phyloP scores from a whole-genome alignment of 2,888 invertebrate genomes.

The Noctua pronuba region DNA sequence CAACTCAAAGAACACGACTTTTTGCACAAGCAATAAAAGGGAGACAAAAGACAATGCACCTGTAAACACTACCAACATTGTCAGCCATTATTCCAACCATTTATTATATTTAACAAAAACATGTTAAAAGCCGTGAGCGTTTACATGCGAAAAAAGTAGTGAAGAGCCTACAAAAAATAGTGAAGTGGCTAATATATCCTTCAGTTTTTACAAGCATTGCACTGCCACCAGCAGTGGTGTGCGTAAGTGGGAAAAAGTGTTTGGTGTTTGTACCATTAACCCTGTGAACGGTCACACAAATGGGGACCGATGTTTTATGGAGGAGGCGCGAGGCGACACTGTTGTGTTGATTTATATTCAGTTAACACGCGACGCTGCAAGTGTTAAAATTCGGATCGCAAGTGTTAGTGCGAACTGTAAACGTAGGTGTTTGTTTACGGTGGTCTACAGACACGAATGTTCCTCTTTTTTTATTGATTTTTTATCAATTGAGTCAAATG shows the following conservation, averaged over 20 bases:
- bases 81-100: constrained; percentile 25
- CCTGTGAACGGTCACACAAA: constrained; percentile 66
- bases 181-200: constrained; percentile 21
- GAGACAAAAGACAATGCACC: constrained; percentile 29
- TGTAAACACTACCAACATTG: constrained; percentile 38
- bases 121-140: constrained; percentile 31
- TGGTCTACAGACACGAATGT: constrained; percentile 1
- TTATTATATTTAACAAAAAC: constrained; percentile 37
- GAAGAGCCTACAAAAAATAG: constrained; percentile 18
- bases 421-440: constrained; percentile 28
- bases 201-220: constrained; percentile 37
- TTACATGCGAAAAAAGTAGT: constrained; percentile 31
- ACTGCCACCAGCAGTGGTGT: constrained; percentile 13
- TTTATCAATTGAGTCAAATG: neutral
- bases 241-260: constrained; percentile 42
- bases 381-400: constrained; percentile 60
- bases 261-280: constrained; percentile 64
- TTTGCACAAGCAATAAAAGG: constrained; percentile 19
- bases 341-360: constrained; percentile 65
- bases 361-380: constrained; percentile 54
- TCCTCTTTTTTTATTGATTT: neutral
- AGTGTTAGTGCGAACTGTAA: constrained; percentile 45
- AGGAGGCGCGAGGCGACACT: constrained; percentile 40
- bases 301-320: constrained; percentile 57
- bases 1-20: constrained; percentile 8